phyloP scores from a whole-genome alignment of 2,797 vertebrate genomes.

The Dicrostonyx torquatus region DNA sequence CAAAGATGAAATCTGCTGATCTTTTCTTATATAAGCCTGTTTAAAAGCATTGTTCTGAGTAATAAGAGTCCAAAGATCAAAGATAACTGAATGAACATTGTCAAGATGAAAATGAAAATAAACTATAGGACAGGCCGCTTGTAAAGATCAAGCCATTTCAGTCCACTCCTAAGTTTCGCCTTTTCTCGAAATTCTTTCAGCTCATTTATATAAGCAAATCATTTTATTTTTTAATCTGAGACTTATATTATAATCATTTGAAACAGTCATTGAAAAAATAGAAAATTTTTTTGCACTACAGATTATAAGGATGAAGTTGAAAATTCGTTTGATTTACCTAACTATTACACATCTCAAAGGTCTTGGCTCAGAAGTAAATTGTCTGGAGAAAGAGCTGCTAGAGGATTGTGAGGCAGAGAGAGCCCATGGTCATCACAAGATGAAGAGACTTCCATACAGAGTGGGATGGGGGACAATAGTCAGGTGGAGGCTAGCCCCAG shows the following conservation, averaged over 20 bases:
- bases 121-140: not conserved
- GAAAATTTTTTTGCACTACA: not conserved
- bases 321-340: not conserved
- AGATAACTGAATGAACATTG: not conserved
- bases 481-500: too few relatives aligned
- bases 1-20: not conserved
- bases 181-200: not conserved
- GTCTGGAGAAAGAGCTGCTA: not conserved
- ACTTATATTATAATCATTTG: not conserved
- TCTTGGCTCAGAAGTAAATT: not conserved
- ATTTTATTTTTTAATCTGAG: not conserved
- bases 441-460: fast-evolving
- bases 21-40: not conserved
- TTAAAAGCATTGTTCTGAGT: not conserved
- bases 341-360: not conserved
- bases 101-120: not conserved
- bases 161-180: not conserved
- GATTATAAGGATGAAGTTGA: not conserved
- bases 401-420: not conserved
- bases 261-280: not conserved
- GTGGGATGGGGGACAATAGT: not conserved
- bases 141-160: not conserved
- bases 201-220: not conserved
- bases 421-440: fast-evolving
- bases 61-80: not conserved